Base-by-base conservation (phyloP, 2,797 vertebrate genomes). In the Oreochromis grahami region DNA sequence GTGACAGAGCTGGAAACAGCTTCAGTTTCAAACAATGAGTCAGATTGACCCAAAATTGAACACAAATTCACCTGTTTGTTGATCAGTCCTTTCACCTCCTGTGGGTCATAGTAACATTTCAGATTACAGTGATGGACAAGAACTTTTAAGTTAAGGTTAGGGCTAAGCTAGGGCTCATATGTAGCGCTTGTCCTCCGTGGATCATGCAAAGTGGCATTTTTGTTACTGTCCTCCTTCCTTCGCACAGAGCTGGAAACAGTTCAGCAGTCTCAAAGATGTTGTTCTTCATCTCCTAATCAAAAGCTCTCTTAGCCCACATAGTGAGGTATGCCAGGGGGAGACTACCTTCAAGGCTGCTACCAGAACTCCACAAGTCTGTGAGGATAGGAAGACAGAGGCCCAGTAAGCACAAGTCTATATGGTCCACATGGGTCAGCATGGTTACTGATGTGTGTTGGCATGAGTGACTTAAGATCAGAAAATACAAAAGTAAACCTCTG, bases 61-160 rank as follows among this genome's bases (percentile, higher is more conserved):
- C 55, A 56, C 13, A 6, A 56, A 29, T 29, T 86, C 85, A 98
- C 98, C 96, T 98, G 97, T 85, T 98, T 98, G 91, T 98, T 98
- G 7, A 96, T 98, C 12, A 99, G 96, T 3, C 97, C 97, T 0
- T 97, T 96, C 8, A 56, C 14, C 26, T 56, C 55, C 26, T 6
- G 21, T 56, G 55, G 55, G 4, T 56, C 26, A 56, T 15, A 8
- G 4, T 0, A 56, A 0, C 13, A 15, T 26, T 56, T 10, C 8
- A 17, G 5, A 79, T 94, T 97, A 82, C 98, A 99, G 7, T 97
- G 92, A 24, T 97, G 96, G 12, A 96, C 94, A 0, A 99, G 95
- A 2, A 93, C 79, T 5, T 89, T 96, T 91, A 99, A 24, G 51
- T 21, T 24, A 53, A 53, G n/a, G 51, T 53, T 53, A 53, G n/a